Conservation (phyloP, 2,888 invertebrate species). For the Drosophila prolongata region DNA sequence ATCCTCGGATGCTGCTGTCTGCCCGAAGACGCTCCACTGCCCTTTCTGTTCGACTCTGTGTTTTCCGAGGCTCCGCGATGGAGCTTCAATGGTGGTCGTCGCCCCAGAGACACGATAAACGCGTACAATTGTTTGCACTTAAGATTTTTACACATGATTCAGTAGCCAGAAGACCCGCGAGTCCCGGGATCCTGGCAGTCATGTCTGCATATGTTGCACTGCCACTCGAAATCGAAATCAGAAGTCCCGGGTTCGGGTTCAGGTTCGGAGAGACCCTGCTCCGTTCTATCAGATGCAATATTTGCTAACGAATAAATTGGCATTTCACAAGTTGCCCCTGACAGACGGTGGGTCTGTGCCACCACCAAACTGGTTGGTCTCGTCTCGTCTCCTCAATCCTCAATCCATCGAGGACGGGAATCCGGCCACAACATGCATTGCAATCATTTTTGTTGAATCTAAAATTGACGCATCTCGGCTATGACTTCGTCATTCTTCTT, state of each 20-base stretch:
- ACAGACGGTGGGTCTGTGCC: conserved; percentile 48
- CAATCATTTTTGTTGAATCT: conserved; percentile 81
- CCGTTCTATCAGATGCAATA: conserved; percentile 78
- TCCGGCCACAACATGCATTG: conserved; percentile 71
- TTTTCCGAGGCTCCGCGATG: conserved; percentile 1
- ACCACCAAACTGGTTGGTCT: conserved; percentile 31
- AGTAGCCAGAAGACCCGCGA: conserved; percentile 59
- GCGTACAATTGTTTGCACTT: conserved; percentile 85
- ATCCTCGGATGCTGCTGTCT: conserved; percentile 18
- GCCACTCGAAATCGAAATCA: conserved; percentile 40
- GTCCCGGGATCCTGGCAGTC: conserved; percentile 71
- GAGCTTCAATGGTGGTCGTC: conserved; percentile 81
- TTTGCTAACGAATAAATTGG: conserved; percentile 81
- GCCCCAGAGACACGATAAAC: conserved; percentile 82
- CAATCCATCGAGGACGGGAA: conserved; percentile 16
- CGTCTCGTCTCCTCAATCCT: conserved; percentile 15
- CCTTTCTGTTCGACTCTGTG: conserved; percentile 27
- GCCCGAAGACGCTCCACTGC: neutral
- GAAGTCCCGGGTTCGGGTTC: conserved; percentile 6
- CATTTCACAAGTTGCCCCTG: conserved; percentile 78
- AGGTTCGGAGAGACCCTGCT: conserved; percentile 10
- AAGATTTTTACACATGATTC: conserved; percentile 85
- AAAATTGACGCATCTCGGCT: conserved; percentile 81
- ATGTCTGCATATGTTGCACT: conserved; percentile 77
- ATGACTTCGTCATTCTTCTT: conserved; percentile 77